Evolutionary conservation across 2,113 vertebrate genomes (phyloP).

Genomic region (Pyrgilauda ruficollis): DNA sequence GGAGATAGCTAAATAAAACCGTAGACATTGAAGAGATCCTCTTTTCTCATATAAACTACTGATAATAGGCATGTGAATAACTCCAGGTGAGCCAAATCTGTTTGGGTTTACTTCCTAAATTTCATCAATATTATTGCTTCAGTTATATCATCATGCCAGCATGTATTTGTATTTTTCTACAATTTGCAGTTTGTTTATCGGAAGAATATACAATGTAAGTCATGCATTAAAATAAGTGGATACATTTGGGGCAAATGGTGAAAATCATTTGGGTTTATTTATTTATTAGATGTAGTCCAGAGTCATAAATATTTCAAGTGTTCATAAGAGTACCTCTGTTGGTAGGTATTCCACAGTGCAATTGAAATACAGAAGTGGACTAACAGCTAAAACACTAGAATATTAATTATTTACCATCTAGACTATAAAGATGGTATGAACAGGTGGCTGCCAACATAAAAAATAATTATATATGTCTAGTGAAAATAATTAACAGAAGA

Average conservation of each 20-base stretch:
- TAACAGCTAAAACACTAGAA: not conserved
- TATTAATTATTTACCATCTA: not conserved
- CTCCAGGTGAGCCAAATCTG: not conserved
- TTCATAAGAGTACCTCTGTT: not conserved
- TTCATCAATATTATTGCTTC: not conserved
- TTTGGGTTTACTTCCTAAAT: not conserved
- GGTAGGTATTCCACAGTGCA: not conserved
- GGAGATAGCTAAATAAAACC: not conserved
- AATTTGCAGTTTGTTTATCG: not conserved
- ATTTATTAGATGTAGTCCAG: not conserved
- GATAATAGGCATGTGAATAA: not conserved
- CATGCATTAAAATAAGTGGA: not conserved
- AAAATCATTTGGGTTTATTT: constrained; percentile 12
- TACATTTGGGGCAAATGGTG: not conserved
- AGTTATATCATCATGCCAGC: not conserved
- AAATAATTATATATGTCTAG: not conserved
- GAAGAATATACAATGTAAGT: not conserved
- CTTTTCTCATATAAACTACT: not conserved
- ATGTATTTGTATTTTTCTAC: not conserved
- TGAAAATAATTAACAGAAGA: not conserved
- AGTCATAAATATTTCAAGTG: not conserved
- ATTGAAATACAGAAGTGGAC: not conserved
- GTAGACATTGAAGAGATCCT: not conserved
- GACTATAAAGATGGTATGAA: not conserved
- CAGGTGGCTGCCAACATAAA: not conserved